Conservation (phyloP, 1,140 invertebrate genomes). For the Lepidurus packardi region DNA sequence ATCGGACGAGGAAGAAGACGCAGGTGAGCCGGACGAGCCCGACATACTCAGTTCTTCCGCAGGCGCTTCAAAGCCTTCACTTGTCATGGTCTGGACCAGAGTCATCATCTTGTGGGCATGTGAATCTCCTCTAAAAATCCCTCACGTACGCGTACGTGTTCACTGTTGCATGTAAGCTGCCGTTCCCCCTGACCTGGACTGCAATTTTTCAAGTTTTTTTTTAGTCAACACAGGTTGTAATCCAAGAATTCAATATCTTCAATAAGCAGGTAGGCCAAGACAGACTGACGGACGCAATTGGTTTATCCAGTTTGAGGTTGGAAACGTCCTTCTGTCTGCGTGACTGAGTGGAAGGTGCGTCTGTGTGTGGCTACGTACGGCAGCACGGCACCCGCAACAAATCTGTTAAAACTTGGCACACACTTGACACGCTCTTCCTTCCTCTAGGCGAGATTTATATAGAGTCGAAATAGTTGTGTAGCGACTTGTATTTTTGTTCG, state of each 20-base stretch:
- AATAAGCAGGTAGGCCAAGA: neutral
- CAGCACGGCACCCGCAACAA: neutral
- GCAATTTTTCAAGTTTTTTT: neutral
- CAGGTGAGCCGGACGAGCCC: neutral
- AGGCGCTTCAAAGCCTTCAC: constrained; percentile 1
- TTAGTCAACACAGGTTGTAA: neutral
- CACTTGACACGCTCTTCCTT: neutral
- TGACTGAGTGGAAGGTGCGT: neutral
- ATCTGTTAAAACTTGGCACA: neutral
- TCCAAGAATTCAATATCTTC: neutral
- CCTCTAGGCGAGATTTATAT: constrained; percentile 9
- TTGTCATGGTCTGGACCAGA: neutral
- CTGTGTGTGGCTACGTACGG: neutral
- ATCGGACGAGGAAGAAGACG: neutral
- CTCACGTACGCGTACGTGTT: neutral
- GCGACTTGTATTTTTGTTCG: neutral
- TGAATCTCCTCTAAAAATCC: no score
- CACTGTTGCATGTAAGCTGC: constrained; percentile 9
- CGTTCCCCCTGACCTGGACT: neutral
- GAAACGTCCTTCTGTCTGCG: no score
- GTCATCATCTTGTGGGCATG: neutral
- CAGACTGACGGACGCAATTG: neutral
- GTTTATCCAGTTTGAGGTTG: neutral
- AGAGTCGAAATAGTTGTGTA: neutral
- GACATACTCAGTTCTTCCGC: constrained; percentile 5